Base-by-base conservation (phyloP, 1,140 invertebrate genomes). In the Lepidotrigona ventralis region DNA sequence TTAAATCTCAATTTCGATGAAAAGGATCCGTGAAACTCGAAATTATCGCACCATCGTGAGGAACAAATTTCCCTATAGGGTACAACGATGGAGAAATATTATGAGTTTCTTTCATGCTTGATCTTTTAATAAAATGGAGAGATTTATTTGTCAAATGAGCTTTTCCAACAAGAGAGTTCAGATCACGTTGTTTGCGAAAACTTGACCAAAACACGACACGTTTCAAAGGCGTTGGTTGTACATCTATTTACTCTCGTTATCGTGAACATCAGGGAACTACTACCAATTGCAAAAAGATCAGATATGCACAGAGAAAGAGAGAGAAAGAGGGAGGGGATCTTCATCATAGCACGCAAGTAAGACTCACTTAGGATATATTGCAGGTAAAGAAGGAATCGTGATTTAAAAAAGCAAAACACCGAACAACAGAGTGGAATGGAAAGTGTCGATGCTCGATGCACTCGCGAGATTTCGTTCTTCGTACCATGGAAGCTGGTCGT, bases 391-490 rank as follows among this genome's bases (percentile, higher is more conserved):
- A 23, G 23, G 21, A 23, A 33, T 58, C 21, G 56, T 12, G 8
- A 33, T 12, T 29, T 9, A 8, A 8, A 46, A 6, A 15, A 75
- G 46, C 2, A 33, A 15, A 75, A 60, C 56, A 75, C 56, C 33
- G 33, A 11, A 26, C 33, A 21, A 33, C 29, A 3, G 39, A 46
- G 15, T 11, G 6, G 26, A 33, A 23, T 2, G 71, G 6, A 76
- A 63, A 76, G 33, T 76, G 14, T 68, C 14, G 63, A 63, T 46
- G 39, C 12, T 71, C 12, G 53, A 3, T 26, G 66, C 68, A 72
- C 77, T 70, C 53, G 39, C 54, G 33, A 51, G 56, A 23, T 60
- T 60, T 21, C 33, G 17, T 29, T 75, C 56, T 75, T 75, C 58
- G 73, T 26, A 9, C 2, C 2, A 70, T 51, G 69, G 1, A 46